Percentiles rank a stretch among this genome's conserved stretches.
Evolutionary conservation across 1,140 invertebrate genomes (phyloP).

Genomic region (Drosophila nigromelanica): DNA sequence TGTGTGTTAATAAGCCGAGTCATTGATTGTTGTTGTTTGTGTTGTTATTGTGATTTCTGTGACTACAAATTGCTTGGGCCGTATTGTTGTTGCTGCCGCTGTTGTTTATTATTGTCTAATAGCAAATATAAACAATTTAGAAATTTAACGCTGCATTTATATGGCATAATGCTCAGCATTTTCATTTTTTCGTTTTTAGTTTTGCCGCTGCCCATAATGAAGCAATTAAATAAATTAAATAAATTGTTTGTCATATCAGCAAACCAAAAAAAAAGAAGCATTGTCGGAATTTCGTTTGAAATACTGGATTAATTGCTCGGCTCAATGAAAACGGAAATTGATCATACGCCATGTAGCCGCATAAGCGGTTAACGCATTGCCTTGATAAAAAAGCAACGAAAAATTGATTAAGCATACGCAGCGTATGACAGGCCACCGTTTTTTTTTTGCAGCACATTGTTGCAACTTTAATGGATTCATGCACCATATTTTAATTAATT

Average conservation of each 20-base stretch:
- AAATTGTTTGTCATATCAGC: slow-evolving; percentile 31
- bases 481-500: slow-evolving; percentile 72
- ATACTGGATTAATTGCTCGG: slow-evolving; percentile 32
- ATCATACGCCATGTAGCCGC: slow-evolving; percentile 38
- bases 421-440: slow-evolving; percentile 22
- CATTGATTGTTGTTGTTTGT: slow-evolving; percentile 61
- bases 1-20: slow-evolving; percentile 69
- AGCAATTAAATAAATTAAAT: slow-evolving; percentile 54
- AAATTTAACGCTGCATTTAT: slow-evolving; percentile 80
- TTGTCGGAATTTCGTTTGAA: slow-evolving; percentile 7
- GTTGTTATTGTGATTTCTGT: slow-evolving; percentile 28
- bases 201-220: slow-evolving; percentile 28
- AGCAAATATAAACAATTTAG: slow-evolving; percentile 78
- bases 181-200: slow-evolving; percentile 6
- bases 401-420: slow-evolving; percentile 41
- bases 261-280: not conserved
- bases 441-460: slow-evolving; percentile 19
- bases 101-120: slow-evolving; percentile 61
- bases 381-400: slow-evolving; percentile 4
- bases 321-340: slow-evolving; percentile 51
- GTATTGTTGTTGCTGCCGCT: slow-evolving; percentile 22
- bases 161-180: slow-evolving; percentile 34
- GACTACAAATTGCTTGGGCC: slow-evolving; percentile 21
- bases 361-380: slow-evolving; percentile 7
- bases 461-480: slow-evolving; percentile 70